A percentile compares a stretch with the other conserved stretches of the same genome.
These are phyloP conservation scores for Heliconius cydno DNA, from an alignment of 2,888 invertebrate species.

Conservation along the genomic window DNA sequence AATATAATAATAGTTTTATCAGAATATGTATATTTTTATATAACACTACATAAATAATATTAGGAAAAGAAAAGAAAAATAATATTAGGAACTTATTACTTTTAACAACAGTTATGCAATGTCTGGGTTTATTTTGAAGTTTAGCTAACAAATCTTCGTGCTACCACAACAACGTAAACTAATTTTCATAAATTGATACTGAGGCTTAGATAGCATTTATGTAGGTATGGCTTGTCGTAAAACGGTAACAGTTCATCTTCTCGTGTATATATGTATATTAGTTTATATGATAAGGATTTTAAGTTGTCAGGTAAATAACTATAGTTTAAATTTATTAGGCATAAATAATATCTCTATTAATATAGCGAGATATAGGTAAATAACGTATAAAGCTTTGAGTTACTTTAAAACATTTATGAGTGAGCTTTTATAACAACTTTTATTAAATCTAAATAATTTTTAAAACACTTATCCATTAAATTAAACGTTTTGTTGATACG, in stretches of 20 bases:
- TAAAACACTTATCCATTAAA: neutral
- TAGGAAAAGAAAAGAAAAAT: too few relatives aligned
- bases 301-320: neutral
- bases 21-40: too few relatives aligned
- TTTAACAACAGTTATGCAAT: neutral
- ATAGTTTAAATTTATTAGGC: slow-evolving; percentile 1
- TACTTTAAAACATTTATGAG: neutral
- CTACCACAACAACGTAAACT: neutral
- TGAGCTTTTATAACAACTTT: too few relatives aligned
- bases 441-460: neutral
- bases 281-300: neutral
- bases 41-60: neutral
- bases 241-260: neutral
- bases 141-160: neutral
- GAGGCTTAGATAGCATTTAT: neutral
- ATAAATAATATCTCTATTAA: neutral
- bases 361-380: neutral
- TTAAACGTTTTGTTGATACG: slow-evolving; percentile 24
- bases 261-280: neutral
- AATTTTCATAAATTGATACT: slow-evolving; percentile 17
- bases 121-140: neutral
- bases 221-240: neutral
- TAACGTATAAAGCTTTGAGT: neutral
- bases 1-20: too few relatives aligned
- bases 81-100: too few relatives aligned